A percentile compares a stretch with the other conserved stretches of the same genome.
Conservation (phyloP, 2,888 invertebrate species). For the Blomia tropicalis region DNA sequence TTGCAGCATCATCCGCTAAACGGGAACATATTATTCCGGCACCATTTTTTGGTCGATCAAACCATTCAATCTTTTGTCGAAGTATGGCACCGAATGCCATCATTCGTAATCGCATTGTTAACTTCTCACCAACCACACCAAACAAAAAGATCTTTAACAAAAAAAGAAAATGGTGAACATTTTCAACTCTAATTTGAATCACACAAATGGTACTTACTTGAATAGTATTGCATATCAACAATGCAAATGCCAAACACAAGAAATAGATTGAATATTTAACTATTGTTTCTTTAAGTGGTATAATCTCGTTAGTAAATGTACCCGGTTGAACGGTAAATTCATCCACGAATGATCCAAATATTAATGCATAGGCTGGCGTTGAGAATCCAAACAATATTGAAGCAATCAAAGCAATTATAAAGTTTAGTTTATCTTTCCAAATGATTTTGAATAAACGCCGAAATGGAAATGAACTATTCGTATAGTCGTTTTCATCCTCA, state of each 20-base stretch:
- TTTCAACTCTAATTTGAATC: slow-evolving; percentile 3
- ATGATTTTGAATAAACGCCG: slow-evolving; percentile 9
- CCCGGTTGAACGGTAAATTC: slow-evolving; percentile 36
- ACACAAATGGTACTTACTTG: slow-evolving; percentile 13
- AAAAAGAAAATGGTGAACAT: too few relatives aligned
- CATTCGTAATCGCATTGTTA: slow-evolving; percentile 34
- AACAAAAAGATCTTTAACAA: slow-evolving; percentile 28
- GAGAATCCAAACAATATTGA: slow-evolving; percentile 10
- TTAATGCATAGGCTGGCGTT: slow-evolving; percentile 20
- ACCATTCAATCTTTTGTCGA: slow-evolving; percentile 38
- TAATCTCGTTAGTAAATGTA: slow-evolving; percentile 35
- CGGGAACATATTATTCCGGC: slow-evolving; percentile 36
- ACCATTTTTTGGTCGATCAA: slow-evolving; percentile 36
- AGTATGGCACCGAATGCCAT: slow-evolving; percentile 37
- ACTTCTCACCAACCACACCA: slow-evolving; percentile 32
- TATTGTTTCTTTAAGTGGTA: slow-evolving; percentile 29
- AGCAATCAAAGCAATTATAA: neutral
- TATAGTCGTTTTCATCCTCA: neutral
- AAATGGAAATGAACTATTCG: neutral
- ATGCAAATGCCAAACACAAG: slow-evolving; percentile 28
- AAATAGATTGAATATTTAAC: slow-evolving; percentile 39
- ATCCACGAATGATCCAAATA: slow-evolving; percentile 32
- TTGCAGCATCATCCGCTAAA: slow-evolving; percentile 39
- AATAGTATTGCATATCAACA: neutral
- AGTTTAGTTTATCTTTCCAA: slow-evolving; percentile 1